phyloP scores from a whole-genome alignment of 2,797 vertebrate species.

The Enteromius afrohamiltoni region DNA sequence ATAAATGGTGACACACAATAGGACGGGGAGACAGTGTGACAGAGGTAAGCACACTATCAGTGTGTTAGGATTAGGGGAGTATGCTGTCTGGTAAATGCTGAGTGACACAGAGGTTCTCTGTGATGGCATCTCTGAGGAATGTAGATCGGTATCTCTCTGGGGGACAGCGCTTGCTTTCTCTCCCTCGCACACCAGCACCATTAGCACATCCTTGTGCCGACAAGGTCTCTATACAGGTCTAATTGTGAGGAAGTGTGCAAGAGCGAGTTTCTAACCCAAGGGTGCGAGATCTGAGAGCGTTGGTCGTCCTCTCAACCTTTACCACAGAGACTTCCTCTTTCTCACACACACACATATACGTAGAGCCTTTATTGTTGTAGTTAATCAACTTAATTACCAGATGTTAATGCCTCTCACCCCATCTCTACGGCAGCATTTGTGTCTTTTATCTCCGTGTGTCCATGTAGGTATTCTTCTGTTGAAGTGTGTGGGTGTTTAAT shows the following conservation, averaged over 20 bases:
- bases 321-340: not conserved
- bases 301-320: conserved; percentile 33
- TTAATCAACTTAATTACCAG: conserved; percentile 60
- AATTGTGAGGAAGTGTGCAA: conserved; percentile 54
- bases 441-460: conserved; percentile 41
- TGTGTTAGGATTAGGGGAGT: conserved; percentile 20
- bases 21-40: not conserved
- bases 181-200: conserved; percentile 25
- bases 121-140: conserved; percentile 47
- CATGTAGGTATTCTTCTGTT: conserved; percentile 36
- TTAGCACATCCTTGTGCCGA: conserved; percentile 38
- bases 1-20: not conserved
- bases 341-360: not conserved
- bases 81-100: conserved; percentile 44
- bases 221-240: conserved; percentile 48
- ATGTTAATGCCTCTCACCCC: conserved; percentile 36
- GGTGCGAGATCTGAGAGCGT: conserved; percentile 41
- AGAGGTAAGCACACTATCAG: conserved; percentile 25
- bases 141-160: conserved; percentile 41
- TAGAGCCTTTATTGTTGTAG: conserved; percentile 15
- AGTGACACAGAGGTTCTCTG: conserved; percentile 35
- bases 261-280: conserved; percentile 38
- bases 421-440: conserved; percentile 59
- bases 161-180: conserved; percentile 4
- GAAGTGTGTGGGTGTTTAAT: conserved; percentile 49